A percentile compares a stretch with the other conserved stretches of the same genome.
Conservation (phyloP, 2,888 invertebrate genomes). For the Erebia aethiops region DNA sequence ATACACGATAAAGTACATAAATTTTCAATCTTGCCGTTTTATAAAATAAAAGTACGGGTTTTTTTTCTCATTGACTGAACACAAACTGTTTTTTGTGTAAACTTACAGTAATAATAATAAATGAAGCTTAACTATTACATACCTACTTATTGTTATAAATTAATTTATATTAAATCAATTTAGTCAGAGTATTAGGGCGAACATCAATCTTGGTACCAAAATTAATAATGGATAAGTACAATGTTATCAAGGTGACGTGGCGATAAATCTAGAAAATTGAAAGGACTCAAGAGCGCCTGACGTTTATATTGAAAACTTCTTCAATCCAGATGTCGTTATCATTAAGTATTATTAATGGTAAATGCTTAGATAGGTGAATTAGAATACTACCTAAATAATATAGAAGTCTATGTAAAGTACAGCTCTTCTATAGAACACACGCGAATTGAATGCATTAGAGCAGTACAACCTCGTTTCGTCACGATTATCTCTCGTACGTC, state of each 20-base stretch:
- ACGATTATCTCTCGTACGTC: no score
- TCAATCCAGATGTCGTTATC: constrained; percentile 25
- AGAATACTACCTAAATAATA: not conserved
- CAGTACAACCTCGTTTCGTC: no score
- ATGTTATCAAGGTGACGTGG: constrained; percentile 19
- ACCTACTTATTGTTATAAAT: not conserved
- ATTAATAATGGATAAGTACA: constrained; percentile 28
- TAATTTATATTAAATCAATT: constrained; percentile 1
- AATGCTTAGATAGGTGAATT: not conserved
- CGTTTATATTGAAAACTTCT: constrained; percentile 27
- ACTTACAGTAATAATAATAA: no score
- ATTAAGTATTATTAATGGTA: constrained; percentile 24
- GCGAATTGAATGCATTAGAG: no score
- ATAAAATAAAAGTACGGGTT: no score
- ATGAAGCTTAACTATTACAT: not conserved
- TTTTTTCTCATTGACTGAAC: no score
- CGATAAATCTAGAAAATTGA: constrained; percentile 28
- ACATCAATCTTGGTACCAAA: constrained; percentile 26
- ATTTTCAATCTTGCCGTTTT: no score
- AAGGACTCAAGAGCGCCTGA: constrained; percentile 20
- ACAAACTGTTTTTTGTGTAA: no score
- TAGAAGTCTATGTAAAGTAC: no score
- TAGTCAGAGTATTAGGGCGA: constrained; percentile 1
- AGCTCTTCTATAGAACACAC: no score
- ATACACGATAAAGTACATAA: no score